Base-by-base conservation (phyloP, 2,797 vertebrate genomes). In the Arrhamphus sclerolepis region DNA sequence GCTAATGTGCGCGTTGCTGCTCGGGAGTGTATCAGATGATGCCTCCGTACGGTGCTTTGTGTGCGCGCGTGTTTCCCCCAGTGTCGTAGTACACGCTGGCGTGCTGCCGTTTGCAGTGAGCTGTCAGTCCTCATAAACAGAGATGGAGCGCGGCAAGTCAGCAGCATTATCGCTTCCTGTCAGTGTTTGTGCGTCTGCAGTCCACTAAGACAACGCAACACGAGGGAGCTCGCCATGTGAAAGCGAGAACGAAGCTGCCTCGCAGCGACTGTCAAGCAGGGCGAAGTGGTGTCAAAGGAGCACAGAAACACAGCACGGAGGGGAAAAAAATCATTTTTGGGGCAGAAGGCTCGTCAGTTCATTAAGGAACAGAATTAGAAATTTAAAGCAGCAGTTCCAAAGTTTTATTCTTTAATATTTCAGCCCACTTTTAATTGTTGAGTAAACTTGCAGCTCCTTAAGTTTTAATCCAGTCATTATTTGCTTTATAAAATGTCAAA, bases 111-210 rank as follows among this genome's bases (percentile, higher is more conserved):
- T 70, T 22, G 11, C 54, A 14, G 66, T 52, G 20, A 81, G 59
- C 75, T 84, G 86, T 85, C 83, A 84, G 77, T 78, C 72, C 78
- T 80, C 60, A 80, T 90, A 68, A 82, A 82, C 61, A 66, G 68
- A 82, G 77, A 75, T 61, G 66, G 48, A 70, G 62, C 68, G 6
- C 51, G 55, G 75, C 62, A n/a, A 77, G 77, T 83, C 78, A 44
- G 72, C 72, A 68, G 66, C 72, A 67, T 81, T 70, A 75, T 84
- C 66, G 34, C 76, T 54, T 75, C 69, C 78, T 77, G 77, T 83
- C 82, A 71, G 72, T 39, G 78, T 82, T 75, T 75, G 61, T 46
- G 75, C n/a, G 47, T 64, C 43, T 49, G 77, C 71, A 66, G 75
- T 62, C 69, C 78, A 62, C 70, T 13, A n/a, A 81, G 72, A 66